These are phyloP conservation scores for Automeris io DNA, from an alignment of 2,888 invertebrate genomes.

Conservation along the genomic window DNA sequence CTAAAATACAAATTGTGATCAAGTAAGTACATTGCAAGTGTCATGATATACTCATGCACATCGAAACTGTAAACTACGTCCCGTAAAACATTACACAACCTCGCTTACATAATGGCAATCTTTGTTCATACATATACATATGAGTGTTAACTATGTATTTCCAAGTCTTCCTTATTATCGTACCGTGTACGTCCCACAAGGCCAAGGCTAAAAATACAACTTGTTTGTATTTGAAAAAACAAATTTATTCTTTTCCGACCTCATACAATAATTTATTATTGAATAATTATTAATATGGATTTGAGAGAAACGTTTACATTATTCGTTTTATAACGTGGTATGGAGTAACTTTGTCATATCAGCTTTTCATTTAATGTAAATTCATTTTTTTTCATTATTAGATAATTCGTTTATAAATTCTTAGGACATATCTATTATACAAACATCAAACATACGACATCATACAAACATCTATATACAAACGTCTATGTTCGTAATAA, in stretches of 20 bases:
- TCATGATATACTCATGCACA: neutral
- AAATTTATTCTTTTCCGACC: constrained; percentile 23
- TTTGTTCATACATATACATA: constrained; percentile 19
- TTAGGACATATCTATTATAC: too few species aligned
- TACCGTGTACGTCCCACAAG: constrained; percentile 43
- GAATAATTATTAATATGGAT: constrained; percentile 18
- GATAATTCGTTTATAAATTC: too few species aligned
- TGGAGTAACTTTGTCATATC: too few species aligned
- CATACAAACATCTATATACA: too few species aligned
- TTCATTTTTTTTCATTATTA: too few species aligned
- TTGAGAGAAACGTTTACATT: constrained; percentile 13
- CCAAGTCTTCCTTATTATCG: constrained; percentile 51
- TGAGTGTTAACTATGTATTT: constrained; percentile 31
- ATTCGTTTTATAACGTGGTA: too few species aligned
- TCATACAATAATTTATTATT: constrained; percentile 13
- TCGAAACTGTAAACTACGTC: neutral
- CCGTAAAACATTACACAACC: constrained; percentile 1
- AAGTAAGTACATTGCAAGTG: too few species aligned
- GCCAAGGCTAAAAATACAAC: constrained; percentile 49
- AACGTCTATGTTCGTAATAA: too few species aligned
- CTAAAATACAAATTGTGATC: too few species aligned
- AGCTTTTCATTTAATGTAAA: too few species aligned
- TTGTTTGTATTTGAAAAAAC: constrained; percentile 31
- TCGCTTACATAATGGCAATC: constrained; percentile 6
- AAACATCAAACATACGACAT: too few species aligned